Conservation (phyloP, 2,113 vertebrate genomes). For the Lampris incognitus region DNA sequence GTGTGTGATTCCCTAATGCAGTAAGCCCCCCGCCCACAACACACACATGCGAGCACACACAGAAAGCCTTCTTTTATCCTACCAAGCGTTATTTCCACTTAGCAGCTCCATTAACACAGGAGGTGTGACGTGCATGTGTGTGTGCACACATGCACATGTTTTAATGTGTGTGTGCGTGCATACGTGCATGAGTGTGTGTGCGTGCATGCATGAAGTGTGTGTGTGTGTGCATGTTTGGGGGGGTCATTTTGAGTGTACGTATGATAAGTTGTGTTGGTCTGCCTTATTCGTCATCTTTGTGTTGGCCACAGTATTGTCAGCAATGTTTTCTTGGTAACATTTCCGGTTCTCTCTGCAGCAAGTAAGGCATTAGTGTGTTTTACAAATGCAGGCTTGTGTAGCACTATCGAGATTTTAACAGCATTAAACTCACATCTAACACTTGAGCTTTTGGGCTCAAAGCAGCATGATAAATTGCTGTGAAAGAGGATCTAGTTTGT, state of each 20-base stretch:
- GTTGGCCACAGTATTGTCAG: constrained; percentile 18
- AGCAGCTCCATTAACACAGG: constrained; percentile 70
- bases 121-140: constrained; percentile 48
- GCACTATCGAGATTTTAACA: constrained; percentile 70
- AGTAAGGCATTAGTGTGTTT: constrained; percentile 67
- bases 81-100: constrained; percentile 65
- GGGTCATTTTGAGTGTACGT: no score
- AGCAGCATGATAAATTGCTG: constrained; percentile 67
- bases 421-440: constrained; percentile 67
- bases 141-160: background rate
- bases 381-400: constrained; percentile 64
- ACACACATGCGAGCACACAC: background rate
- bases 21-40: constrained; percentile 28
- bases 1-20: constrained; percentile 77
- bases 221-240: background rate
- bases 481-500: constrained; percentile 69
- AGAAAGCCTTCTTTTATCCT: constrained; percentile 23
- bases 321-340: constrained; percentile 4
- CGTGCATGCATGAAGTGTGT: no score
- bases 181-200: background rate
- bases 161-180: background rate
- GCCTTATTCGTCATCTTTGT: background rate
- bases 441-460: constrained; percentile 60
- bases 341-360: constrained; percentile 24
- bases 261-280: no score